Percentiles rank a stretch among this genome's conserved stretches.
Evolutionary conservation across 1,140 invertebrate species (phyloP).

Genomic region (Sesamia nonagrioides): DNA sequence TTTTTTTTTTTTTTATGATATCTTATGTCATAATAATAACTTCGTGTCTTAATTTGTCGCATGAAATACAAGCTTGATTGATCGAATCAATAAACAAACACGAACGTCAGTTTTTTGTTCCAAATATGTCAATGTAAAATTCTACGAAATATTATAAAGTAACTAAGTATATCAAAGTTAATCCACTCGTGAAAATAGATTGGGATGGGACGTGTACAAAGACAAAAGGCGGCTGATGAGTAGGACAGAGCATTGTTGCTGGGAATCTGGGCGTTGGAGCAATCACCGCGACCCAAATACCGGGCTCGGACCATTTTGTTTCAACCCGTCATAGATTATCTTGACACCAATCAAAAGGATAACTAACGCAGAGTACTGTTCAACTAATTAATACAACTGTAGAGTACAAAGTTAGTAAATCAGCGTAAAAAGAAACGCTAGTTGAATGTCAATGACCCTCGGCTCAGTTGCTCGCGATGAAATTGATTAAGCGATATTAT

Average conservation of each 20-base stretch:
- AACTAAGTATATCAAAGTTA: constrained; percentile 35
- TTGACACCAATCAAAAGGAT: constrained; percentile 48
- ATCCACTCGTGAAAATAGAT: constrained; percentile 45
- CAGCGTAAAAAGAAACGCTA: constrained; percentile 54
- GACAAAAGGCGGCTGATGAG: constrained; percentile 64
- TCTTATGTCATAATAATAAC: background rate
- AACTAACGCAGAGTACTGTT: constrained; percentile 37
- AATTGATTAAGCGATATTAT: constrained; percentile 80
- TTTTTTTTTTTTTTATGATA: background rate
- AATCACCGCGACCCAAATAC: constrained; percentile 74
- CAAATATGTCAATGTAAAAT: background rate
- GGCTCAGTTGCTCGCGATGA: constrained; percentile 68
- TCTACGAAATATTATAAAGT: background rate
- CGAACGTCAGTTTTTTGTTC: background rate
- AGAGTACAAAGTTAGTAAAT: constrained; percentile 40
- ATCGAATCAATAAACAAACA: background rate
- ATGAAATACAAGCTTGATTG: background rate
- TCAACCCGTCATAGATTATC: constrained; percentile 47
- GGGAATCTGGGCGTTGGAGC: constrained; percentile 65
- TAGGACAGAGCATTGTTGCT: constrained; percentile 62
- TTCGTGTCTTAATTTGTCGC: background rate
- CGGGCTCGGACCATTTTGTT: constrained; percentile 50
- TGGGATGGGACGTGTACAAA: constrained; percentile 51
- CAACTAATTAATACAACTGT: constrained; percentile 48
- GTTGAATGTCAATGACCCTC: constrained; percentile 69